Base-by-base conservation (phyloP, 2,888 invertebrate species). In the Leptopilina myrica region DNA sequence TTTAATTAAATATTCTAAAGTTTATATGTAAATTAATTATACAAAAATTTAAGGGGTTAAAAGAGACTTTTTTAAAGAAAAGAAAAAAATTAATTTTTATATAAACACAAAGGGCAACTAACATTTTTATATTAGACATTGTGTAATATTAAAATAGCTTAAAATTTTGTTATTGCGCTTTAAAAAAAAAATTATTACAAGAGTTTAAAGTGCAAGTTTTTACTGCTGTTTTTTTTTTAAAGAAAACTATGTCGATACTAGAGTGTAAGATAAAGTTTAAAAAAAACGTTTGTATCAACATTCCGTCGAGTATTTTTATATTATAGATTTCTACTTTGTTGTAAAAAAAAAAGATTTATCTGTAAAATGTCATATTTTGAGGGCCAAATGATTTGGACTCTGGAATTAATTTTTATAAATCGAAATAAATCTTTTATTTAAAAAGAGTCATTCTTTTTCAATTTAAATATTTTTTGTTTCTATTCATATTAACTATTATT, bases 201-300 rank as follows among this genome's bases (percentile, higher is more conserved):
- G 40, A 64, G 8, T 26, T 26, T 33, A 11, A 26, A 20, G 15
- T 69, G 20, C 20, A 69, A 69, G 12, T 20, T 69, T 49, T 69
- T 69, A 20, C 11, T 15, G 46, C n/a, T 14, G 12, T 12, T 69
- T 43, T 43, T 43, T 43, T 49, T 11, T 12, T 1, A 4, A 49
- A 49, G 11, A 49, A 49, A 69, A 49, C 11, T n/a, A 56, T 73
- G 73, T 73, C 56, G 56, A 53, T 73, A 73, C n/a, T 73, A 73
- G 73, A 33, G 56, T 62, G 20, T 56, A 73, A 56, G 7, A 33
- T 33, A 5, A 33, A 56, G n/a, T n/a, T n/a, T 56, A 69, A 49
- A 20, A 56, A 12, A 33, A n/a, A 33, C 12, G 14, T 33, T 33
- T 73, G 9, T 56, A 33, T 56, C 56, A n/a, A 73, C 56, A 73